These are phyloP conservation scores for Rutpela maculata DNA, from an alignment of 2,888 invertebrate species.

Conservation along the genomic window DNA sequence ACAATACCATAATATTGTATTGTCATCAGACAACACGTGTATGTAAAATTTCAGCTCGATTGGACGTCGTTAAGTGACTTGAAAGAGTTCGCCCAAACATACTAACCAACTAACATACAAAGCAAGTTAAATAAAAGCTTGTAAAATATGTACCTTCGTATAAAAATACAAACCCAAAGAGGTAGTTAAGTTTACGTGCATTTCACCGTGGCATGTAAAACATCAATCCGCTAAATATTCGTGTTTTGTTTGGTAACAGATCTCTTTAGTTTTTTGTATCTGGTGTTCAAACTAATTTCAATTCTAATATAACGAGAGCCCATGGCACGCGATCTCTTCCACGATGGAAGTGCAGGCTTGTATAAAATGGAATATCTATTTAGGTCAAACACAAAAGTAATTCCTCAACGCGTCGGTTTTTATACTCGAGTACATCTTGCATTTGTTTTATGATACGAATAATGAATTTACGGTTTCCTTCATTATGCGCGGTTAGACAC, in stretches of 20 bases:
- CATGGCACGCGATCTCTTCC: constrained; percentile 29
- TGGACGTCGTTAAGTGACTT: too few species aligned
- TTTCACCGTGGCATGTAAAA: not conserved
- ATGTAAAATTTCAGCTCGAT: too few species aligned
- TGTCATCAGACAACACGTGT: too few species aligned
- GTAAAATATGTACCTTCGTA: too few species aligned
- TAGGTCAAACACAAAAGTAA: constrained; percentile 34
- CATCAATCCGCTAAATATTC: not conserved
- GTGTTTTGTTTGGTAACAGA: constrained; percentile 1
- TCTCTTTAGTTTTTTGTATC: constrained; percentile 18
- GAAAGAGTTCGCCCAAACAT: too few species aligned
- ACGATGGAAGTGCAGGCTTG: constrained; percentile 24
- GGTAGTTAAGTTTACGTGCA: not conserved
- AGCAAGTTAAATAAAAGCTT: too few species aligned
- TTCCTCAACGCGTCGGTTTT: constrained; percentile 28
- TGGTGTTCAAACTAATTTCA: constrained; percentile 22
- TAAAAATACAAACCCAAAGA: too few species aligned
- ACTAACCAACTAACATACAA: too few species aligned
- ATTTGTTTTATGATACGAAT: constrained; percentile 19
- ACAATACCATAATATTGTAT: too few species aligned
- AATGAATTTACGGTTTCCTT: constrained; percentile 8
- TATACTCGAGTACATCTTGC: constrained; percentile 3
- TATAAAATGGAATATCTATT: constrained; percentile 28
- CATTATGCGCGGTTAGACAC: not conserved
- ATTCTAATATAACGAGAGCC: constrained; percentile 31